phyloP scores from a whole-genome alignment of 2,113 vertebrate genomes.

The Paralichthys olivaceus region DNA sequence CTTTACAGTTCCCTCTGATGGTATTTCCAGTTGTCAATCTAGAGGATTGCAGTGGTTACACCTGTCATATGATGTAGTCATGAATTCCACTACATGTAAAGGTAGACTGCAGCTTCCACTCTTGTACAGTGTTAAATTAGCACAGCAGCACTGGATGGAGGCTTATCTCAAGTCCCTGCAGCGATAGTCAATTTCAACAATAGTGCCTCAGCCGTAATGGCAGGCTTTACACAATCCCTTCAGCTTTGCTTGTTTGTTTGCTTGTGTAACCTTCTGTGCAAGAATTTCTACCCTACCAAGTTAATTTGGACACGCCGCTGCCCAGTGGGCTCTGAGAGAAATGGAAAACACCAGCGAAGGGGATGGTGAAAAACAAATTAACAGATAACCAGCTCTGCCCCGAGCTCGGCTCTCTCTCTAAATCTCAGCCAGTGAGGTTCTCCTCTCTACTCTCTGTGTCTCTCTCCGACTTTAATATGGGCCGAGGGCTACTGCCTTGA shows the following conservation, averaged over 20 bases:
- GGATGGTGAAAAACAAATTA: slow-evolving; percentile 45
- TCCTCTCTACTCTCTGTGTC: slow-evolving; percentile 22
- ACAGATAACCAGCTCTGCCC: slow-evolving; percentile 29
- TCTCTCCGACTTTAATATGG: slow-evolving; percentile 32
- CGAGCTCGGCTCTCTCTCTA: slow-evolving; percentile 11
- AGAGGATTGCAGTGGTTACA: too few species aligned
- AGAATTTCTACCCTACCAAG: slow-evolving; percentile 37
- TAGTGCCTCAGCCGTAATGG: slow-evolving; percentile 35
- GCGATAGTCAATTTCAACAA: slow-evolving; percentile 48
- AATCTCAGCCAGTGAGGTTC: slow-evolving; percentile 16
- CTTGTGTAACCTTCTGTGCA: slow-evolving; percentile 30
- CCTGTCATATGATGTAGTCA: neutral
- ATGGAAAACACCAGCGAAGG: slow-evolving; percentile 34
- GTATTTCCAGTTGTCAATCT: too few species aligned
- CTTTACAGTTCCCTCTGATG: too few species aligned
- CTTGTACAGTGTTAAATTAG: slow-evolving; percentile 37
- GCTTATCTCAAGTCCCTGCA: slow-evolving; percentile 41
- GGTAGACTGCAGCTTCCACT: slow-evolving; percentile 8
- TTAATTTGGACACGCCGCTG: slow-evolving; percentile 59
- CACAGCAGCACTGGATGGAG: slow-evolving; percentile 12
- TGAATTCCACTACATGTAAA: neutral
- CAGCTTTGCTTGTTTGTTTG: slow-evolving; percentile 54
- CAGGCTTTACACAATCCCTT: slow-evolving; percentile 46
- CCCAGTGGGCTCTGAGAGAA: slow-evolving; percentile 38
- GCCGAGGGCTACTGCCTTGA: slow-evolving; percentile 30